Evolutionary conservation across 2,797 vertebrate genomes (phyloP), one percentile per base, ranked within the genome.

Genomic region (Macropodus opercularis): DNA sequence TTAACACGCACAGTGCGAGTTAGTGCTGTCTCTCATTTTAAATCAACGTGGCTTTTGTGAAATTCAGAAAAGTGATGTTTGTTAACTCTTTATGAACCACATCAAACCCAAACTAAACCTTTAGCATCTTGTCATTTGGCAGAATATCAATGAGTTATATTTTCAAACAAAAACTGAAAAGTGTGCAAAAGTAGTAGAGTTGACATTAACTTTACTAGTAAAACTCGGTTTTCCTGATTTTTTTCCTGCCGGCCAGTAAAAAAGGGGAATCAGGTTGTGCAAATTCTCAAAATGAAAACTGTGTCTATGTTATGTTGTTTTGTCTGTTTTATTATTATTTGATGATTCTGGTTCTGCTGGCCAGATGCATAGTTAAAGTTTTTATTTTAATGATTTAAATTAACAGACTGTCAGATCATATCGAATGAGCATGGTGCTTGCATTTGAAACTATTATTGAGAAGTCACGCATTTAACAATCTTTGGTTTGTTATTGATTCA

Each of bases 401-500:
- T 97, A 98, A 96, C 94, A 94, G 93, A 94, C 93, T 95, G 95
- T 96, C 94, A 92, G 95, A 96, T 98, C 95, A 93, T 97, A 94
- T 90, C 94, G 92, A 96, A 95, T 92, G 95, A 95, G 96, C 97
- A 98, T 96, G 96, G 95, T 98, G 96, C 96, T 98, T 98, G 96
- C 95, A 94, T 95, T 96, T 96, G 94, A 96, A 96, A 95, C 85
- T 96, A 93, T 96, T 94, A 94, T 96, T 94, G 93, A 94, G 94
- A 94, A 91, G 93, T 97, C 94, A 95, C 93, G 95, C 95, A 97
- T 98, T 95, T 91, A 91, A 90, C 88, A 89, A 94, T 94, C 93
- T 96, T 95, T 89, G 89, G 93, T 95, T 95, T 94, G 81, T 96
- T 95, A 94, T 90, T 92, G 96, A 98, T 98, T 98, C 96, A 98